A percentile compares a stretch with the other conserved stretches of the same genome.
Conservation (phyloP, 2,113 vertebrate genomes). For the Perca schrenkii region DNA sequence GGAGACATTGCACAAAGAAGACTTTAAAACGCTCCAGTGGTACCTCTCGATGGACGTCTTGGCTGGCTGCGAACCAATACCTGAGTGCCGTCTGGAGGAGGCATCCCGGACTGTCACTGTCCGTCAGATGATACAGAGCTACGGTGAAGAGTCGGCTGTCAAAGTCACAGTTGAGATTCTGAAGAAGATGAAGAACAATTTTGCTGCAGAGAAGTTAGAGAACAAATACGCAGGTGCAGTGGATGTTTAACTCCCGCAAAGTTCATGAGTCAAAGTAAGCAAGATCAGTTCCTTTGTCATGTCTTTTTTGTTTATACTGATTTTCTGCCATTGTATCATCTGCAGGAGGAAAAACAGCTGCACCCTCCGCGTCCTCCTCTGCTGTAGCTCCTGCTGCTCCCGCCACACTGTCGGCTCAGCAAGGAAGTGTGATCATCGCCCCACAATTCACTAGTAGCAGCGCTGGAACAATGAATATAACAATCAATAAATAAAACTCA, state of each 20-base stretch:
- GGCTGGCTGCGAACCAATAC: constrained; percentile 25
- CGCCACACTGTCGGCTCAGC: neutral
- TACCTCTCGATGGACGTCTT: rapidly evolving
- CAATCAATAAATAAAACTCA: neutral
- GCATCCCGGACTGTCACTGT: rapidly evolving
- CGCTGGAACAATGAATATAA: constrained; percentile 25
- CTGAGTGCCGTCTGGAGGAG: neutral
- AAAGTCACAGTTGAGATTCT: constrained; percentile 18
- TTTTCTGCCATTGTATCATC: neutral
- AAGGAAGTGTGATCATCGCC: constrained; percentile 6
- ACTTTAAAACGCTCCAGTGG: constrained; percentile 38
- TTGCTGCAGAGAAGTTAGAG: constrained; percentile 10
- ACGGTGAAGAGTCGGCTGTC: neutral
- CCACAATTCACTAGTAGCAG: neutral
- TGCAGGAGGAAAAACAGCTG: neutral
- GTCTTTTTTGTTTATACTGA: neutral
- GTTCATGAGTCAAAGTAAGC: neutral
- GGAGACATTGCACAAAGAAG: rapidly evolving
- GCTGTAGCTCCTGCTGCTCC: neutral
- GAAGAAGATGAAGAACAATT: constrained; percentile 20
- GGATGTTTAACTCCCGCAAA: neutral
- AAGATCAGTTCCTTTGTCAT: no score
- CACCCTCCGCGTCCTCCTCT: neutral
- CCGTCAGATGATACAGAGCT: neutral
- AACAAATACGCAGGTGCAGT: constrained; percentile 20